These are phyloP conservation scores for Dascillus cervinus DNA, from an alignment of 2,888 invertebrate species.

Conservation along the genomic window DNA sequence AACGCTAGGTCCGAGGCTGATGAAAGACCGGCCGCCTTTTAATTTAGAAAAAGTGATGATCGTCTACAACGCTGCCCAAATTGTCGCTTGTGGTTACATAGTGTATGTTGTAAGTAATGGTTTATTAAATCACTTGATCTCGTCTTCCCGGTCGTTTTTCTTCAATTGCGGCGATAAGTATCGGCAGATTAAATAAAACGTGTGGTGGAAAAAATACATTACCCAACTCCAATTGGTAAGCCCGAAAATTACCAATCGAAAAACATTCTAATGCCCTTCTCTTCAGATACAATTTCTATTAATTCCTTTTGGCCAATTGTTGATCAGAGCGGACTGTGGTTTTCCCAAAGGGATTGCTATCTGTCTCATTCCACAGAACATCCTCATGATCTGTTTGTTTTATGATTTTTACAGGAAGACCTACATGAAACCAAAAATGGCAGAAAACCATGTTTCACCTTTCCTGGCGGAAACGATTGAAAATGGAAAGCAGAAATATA, in stretches of 20 bases:
- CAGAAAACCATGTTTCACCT: conserved; percentile 4
- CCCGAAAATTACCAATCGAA: too few species aligned
- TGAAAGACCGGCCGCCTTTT: conserved; percentile 56
- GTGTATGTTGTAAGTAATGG: too few species aligned
- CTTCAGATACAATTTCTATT: conserved; percentile 23
- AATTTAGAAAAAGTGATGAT: conserved; percentile 53
- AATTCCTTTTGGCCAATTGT: conserved; percentile 45
- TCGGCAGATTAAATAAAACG: too few species aligned
- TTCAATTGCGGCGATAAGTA: too few species aligned
- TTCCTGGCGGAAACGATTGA: too few species aligned
- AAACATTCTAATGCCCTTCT: too few species aligned
- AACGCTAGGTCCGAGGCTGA: conserved; percentile 55
- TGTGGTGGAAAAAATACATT: conserved; percentile 81
- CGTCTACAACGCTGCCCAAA: conserved; percentile 59
- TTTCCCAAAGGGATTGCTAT: conserved; percentile 51
- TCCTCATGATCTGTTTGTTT: conserved; percentile 59
- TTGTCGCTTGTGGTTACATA: too few species aligned
- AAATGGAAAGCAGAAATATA: too few species aligned
- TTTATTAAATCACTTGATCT: too few species aligned
- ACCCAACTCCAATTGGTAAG: conserved; percentile 74
- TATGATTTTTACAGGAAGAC: conserved; percentile 59
- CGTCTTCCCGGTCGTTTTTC: too few species aligned
- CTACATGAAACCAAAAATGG: conserved; percentile 42
- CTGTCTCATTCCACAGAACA: conserved; percentile 55
- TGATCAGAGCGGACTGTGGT: conserved; percentile 48